A percentile compares a stretch with the other conserved stretches of the same genome.
Evolutionary conservation across 2,797 vertebrate species (phyloP).

Genomic region (Pithecia hirsuta): DNA sequence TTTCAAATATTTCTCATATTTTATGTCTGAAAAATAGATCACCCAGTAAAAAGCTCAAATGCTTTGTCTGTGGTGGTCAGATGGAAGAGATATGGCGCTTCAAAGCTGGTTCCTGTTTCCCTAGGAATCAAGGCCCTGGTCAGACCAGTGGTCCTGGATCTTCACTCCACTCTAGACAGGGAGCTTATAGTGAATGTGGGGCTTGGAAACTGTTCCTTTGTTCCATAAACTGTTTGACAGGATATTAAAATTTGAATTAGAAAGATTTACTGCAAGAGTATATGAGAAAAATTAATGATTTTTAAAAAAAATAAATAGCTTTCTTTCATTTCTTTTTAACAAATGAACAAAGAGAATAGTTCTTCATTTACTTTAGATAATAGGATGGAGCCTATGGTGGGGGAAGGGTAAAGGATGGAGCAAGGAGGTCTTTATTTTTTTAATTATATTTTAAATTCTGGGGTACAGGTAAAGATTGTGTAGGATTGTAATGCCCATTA

Average conservation of each 20-base stretch:
- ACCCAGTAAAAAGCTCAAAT: neutral
- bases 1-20: neutral
- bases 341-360: too few relatives aligned
- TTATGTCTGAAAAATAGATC: neutral
- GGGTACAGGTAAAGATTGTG: too few relatives aligned
- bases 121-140: neutral
- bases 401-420: too few relatives aligned
- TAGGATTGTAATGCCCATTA: too few relatives aligned
- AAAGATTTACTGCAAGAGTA: neutral
- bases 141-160: rapidly evolving
- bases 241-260: neutral
- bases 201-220: neutral
- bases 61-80: neutral
- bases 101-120: neutral
- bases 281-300: neutral
- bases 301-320: too few relatives aligned
- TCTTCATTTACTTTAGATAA: too few relatives aligned
- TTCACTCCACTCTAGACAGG: neutral
- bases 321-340: too few relatives aligned
- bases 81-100: neutral
- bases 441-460: too few relatives aligned
- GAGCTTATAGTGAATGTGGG: too few relatives aligned
- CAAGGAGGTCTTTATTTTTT: too few relatives aligned
- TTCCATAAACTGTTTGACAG: neutral
- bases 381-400: too few relatives aligned